Conservation (phyloP, 2,113 vertebrate species). For the Gallinago media region DNA sequence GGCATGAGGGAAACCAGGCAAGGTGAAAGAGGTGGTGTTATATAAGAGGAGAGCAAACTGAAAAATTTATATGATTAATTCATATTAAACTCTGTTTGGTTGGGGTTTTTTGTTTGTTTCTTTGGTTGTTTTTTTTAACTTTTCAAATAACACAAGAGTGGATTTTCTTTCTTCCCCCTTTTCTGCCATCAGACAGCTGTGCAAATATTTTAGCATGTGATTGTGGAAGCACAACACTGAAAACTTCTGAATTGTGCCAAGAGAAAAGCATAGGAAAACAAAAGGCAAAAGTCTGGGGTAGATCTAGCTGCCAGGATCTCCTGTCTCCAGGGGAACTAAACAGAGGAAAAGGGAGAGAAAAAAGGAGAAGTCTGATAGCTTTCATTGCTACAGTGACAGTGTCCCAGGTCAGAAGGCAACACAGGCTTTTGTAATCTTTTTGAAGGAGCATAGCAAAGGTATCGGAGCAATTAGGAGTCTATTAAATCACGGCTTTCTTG, state of each 20-base stretch:
- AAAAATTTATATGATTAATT: neutral
- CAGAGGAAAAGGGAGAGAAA: neutral
- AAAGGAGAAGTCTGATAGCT: neutral
- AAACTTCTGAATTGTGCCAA: slow-evolving; percentile 60
- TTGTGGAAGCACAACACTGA: slow-evolving; percentile 57
- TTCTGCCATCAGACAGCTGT: slow-evolving; percentile 66
- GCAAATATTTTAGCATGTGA: slow-evolving; percentile 71
- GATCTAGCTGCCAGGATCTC: slow-evolving; percentile 55
- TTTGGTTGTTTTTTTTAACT: neutral
- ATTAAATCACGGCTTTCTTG: neutral
- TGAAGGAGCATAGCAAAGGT: neutral
- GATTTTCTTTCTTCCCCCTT: neutral
- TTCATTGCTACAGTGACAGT: neutral
- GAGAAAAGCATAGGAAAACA: slow-evolving; percentile 60
- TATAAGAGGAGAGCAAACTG: neutral
- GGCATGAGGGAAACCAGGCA: neutral
- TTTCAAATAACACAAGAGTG: slow-evolving; percentile 7
- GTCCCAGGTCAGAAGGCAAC: slow-evolving; percentile 1
- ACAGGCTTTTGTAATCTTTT: neutral
- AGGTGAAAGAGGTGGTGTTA: neutral
- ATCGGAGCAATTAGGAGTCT: neutral
- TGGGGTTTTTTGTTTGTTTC: neutral
- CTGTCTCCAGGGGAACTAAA: neutral
- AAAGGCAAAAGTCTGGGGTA: slow-evolving; percentile 45
- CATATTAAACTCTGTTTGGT: neutral